These are phyloP conservation scores for Rhincodon typus DNA, from an alignment of 2,797 vertebrate species.

Conservation along the genomic window DNA sequence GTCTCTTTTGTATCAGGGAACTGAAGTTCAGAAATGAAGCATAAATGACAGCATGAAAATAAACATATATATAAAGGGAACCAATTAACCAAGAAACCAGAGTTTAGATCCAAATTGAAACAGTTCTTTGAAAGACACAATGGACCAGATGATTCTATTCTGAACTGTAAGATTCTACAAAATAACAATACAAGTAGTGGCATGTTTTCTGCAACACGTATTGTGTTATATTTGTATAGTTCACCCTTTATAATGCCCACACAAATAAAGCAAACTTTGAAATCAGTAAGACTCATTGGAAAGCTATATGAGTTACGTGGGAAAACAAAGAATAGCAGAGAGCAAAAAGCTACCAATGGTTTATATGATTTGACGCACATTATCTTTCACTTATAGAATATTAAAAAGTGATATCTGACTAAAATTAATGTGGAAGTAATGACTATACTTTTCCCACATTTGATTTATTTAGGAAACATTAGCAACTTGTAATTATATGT, in stretches of 20 bases:
- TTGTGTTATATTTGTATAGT: background rate
- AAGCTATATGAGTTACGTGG: background rate
- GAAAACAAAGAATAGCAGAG: background rate
- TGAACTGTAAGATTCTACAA: background rate
- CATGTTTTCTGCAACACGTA: background rate
- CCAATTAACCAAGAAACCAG: background rate
- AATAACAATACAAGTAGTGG: background rate
- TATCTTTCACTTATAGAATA: background rate
- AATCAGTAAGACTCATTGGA: background rate
- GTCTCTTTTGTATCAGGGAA: background rate
- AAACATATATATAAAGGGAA: background rate
- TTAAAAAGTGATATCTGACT: background rate
- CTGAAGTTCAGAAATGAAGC: background rate
- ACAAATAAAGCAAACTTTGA: background rate
- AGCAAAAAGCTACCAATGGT: no score
- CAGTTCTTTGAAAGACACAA: background rate
- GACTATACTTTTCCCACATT: background rate
- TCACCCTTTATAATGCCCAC: background rate
- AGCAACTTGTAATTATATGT: background rate
- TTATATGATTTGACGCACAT: background rate
- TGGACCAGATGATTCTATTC: background rate
- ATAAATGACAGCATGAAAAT: background rate
- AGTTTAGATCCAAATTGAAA: background rate
- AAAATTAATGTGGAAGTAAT: background rate
- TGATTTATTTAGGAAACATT: background rate